A percentile compares a stretch with the other conserved stretches of the same genome.
These are phyloP conservation scores for Cercopithecus mitis DNA, from an alignment of 2,797 vertebrate species.

Conservation along the genomic window DNA sequence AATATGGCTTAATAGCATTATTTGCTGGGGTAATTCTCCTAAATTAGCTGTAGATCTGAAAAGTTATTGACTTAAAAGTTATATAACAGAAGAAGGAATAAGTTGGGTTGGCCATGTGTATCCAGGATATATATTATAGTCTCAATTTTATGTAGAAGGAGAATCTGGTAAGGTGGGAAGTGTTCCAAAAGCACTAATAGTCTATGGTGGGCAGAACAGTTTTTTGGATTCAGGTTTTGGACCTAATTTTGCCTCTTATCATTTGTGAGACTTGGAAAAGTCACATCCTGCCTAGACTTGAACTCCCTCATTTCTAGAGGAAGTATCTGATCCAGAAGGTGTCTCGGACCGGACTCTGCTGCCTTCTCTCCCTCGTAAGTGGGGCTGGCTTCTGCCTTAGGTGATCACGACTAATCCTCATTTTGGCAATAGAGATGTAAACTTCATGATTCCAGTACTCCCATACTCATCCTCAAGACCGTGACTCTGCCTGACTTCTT, in stretches of 20 bases:
- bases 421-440: neutral
- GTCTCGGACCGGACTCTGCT: neutral
- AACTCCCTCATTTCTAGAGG: neutral
- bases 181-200: neutral
- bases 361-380: too few species aligned
- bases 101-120: too few species aligned
- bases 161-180: accelerated
- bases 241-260: neutral
- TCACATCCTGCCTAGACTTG: neutral
- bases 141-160: neutral
- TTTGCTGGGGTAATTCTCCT: neutral
- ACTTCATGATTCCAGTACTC: neutral
- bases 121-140: neutral
- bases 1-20: neutral
- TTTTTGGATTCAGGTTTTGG: neutral
- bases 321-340: neutral
- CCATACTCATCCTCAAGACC: neutral
- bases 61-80: neutral
- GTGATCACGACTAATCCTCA: neutral
- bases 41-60: neutral
- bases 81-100: neutral
- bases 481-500: neutral
- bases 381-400: neutral
- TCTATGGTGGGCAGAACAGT: neutral
- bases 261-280: neutral